Evolutionary conservation across 92 coral and sea anemone genomes (phyloP).

Genomic region (Zoanthus sociatus): DNA sequence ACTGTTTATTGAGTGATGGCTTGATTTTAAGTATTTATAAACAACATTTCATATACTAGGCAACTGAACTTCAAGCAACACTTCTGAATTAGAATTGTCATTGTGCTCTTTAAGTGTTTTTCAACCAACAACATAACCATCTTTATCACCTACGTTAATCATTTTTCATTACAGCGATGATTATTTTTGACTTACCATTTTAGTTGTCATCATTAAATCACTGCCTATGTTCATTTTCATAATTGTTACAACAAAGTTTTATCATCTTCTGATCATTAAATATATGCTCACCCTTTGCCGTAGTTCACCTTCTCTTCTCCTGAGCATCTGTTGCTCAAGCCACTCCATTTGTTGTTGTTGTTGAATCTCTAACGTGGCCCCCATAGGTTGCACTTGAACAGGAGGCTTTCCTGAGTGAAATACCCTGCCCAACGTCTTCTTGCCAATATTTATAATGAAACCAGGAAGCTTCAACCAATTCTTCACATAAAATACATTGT

Average conservation of each 20-base stretch:
- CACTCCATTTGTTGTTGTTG: slow-evolving; percentile 91
- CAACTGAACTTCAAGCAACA: no score
- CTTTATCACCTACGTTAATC: no score
- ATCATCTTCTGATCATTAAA: no score
- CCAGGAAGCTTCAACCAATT: slow-evolving; percentile 87
- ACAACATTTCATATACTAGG: no score
- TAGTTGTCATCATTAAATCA: background rate
- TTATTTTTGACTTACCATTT: background rate
- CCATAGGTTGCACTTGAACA: slow-evolving; percentile 72
- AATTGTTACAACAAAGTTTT: background rate
- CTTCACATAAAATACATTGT: slow-evolving; percentile 80
- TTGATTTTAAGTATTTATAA: no score
- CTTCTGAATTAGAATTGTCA: no score
- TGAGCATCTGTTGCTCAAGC: slow-evolving; percentile 90
- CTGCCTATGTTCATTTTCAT: no score
- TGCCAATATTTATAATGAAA: slow-evolving; percentile 54
- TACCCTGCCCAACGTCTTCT: slow-evolving; percentile 68
- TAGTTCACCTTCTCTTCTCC: slow-evolving; percentile 66
- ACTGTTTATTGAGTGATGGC: no score
- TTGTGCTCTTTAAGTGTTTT: no score
- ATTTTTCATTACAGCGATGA: no score
- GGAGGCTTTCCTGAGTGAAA: slow-evolving; percentile 47
- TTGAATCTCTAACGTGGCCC: slow-evolving; percentile 94
- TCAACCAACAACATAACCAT: no score
- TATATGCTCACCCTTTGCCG: slow-evolving; percentile 68